Conservation (phyloP, 1,140 invertebrate species). For the Bombus ignitus region DNA sequence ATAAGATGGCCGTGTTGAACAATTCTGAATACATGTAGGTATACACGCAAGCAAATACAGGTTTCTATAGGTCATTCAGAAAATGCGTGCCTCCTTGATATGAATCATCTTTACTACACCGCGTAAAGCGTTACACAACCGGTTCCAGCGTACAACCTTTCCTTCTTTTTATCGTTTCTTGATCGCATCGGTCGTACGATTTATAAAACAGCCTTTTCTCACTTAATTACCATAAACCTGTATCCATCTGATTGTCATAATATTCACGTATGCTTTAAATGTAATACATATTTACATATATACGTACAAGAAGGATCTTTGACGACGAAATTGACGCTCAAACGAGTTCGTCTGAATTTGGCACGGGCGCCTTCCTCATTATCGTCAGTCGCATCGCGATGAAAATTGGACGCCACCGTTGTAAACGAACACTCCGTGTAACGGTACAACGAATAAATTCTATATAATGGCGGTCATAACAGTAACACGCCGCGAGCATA, state of each 20-base stretch:
- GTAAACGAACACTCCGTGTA: slow-evolving; percentile 2
- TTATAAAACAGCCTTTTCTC: slow-evolving; percentile 34
- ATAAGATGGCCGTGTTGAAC: slow-evolving; percentile 7
- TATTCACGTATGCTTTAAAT: background rate
- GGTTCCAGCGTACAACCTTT: background rate
- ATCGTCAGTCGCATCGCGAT: slow-evolving; percentile 1
- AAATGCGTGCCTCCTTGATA: slow-evolving; percentile 57
- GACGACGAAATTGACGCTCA: background rate
- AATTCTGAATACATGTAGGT: slow-evolving; percentile 32
- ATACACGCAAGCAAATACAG: background rate
- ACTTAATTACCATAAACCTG: background rate
- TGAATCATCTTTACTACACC: slow-evolving; percentile 64
- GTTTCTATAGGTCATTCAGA: slow-evolving; percentile 63
- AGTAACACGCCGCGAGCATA: slow-evolving; percentile 24
- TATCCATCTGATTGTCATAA: background rate
- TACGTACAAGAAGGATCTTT: too few species aligned
- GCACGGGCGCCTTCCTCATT: background rate
- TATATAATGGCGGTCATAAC: slow-evolving; percentile 24
- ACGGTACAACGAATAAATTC: slow-evolving; percentile 24
- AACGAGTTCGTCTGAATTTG: background rate
- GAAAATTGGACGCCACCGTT: slow-evolving; percentile 15
- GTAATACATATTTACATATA: too few species aligned
- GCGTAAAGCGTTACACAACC: slow-evolving; percentile 32
- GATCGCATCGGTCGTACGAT: slow-evolving; percentile 10
- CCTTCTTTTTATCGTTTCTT: slow-evolving; percentile 17